Conservation (phyloP, 2,113 vertebrate species). For the Willisornis vidua region DNA sequence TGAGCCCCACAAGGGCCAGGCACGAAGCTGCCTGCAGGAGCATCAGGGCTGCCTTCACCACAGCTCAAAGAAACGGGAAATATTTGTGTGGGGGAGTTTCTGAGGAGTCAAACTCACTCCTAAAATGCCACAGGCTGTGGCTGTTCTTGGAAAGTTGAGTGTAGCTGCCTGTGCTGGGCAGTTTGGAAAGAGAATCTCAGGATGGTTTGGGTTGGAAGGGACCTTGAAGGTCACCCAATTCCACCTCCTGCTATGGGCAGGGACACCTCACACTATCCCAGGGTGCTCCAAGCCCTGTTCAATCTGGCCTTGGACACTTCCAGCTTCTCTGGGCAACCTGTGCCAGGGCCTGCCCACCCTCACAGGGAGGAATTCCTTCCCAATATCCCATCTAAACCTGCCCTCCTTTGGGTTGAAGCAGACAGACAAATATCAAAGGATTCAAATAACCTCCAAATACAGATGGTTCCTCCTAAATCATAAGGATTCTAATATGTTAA, state of each 20-base stretch:
- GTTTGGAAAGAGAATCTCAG: not conserved
- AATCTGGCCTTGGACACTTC: not conserved
- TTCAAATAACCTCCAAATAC: not conserved
- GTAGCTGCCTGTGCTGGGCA: not conserved
- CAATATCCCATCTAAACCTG: not conserved
- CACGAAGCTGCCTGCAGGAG: not conserved
- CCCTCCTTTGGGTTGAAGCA: not conserved
- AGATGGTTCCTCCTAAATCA: not conserved
- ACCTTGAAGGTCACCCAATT: not conserved
- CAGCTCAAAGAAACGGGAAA: not conserved
- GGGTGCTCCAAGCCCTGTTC: rapidly evolving
- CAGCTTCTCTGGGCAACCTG: not conserved
- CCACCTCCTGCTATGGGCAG: not conserved
- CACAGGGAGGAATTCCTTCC: not conserved
- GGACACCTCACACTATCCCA: not conserved
- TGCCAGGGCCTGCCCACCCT: not conserved
- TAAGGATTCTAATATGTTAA: not conserved
- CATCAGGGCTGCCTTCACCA: not conserved
- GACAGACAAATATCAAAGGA: not conserved
- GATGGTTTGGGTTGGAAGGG: not conserved
- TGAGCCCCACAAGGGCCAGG: not conserved
- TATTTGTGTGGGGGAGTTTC: rapidly evolving
- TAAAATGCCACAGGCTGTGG: not conserved
- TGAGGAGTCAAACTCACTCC: not conserved
- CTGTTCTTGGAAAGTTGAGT: not conserved